phyloP scores from a whole-genome alignment of 2,888 invertebrate genomes.

The Drosophila picticornis region DNA sequence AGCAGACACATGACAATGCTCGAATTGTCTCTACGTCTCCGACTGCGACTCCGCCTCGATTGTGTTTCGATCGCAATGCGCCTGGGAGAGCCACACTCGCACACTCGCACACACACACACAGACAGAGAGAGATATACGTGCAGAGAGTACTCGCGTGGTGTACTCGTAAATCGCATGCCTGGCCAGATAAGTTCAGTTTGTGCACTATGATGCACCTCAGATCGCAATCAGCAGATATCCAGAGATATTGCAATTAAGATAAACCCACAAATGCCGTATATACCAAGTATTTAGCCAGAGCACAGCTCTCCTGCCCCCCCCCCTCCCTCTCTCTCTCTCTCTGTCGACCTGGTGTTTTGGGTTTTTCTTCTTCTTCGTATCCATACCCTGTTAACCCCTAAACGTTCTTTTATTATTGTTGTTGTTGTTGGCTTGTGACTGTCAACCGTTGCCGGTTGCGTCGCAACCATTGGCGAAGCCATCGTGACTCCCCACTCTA shows the following conservation, averaged over 20 bases:
- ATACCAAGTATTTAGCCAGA: conserved; percentile 50
- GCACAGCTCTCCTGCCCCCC: neutral
- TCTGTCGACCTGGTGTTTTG: neutral
- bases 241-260: conserved; percentile 78
- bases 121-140: neutral
- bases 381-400: conserved; percentile 35
- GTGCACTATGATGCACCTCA: conserved; percentile 72
- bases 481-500: conserved; percentile 51
- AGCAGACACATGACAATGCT: conserved; percentile 60
- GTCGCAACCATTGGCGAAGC: conserved; percentile 30
- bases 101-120: conserved; percentile 3
- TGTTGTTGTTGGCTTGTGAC: conserved; percentile 21
- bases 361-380: neutral
- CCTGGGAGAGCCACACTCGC: conserved; percentile 53
- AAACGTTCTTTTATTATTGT: conserved; percentile 44
- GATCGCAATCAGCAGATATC: conserved; percentile 75
- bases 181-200: conserved; percentile 70
- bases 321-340: neutral
- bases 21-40: conserved; percentile 54
- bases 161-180: conserved; percentile 51
- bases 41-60: conserved; percentile 58
- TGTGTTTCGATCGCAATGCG: conserved; percentile 61
- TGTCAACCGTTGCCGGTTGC: conserved; percentile 47
- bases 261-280: conserved; percentile 65
- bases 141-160: conserved; percentile 2